Conservation (phyloP, 2,888 invertebrate genomes). For the Pseudococcus jackbeardsleyi region DNA sequence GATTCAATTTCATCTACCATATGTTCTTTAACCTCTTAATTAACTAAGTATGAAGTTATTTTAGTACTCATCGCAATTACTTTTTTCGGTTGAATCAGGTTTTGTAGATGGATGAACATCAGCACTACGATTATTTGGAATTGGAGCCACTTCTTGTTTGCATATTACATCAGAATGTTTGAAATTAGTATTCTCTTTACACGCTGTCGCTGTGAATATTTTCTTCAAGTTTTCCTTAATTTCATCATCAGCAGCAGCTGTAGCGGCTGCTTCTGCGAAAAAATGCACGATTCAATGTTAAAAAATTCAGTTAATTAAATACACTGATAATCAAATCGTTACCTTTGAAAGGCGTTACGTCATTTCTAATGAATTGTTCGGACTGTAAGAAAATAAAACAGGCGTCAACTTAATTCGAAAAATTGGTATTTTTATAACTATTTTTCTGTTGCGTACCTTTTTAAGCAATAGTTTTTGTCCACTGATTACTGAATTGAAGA, state of each 20-base stretch:
- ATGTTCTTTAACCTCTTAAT: conserved; percentile 3
- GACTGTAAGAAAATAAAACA: neutral
- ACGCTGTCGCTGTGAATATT: neutral
- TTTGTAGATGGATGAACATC: neutral
- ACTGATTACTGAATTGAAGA: neutral
- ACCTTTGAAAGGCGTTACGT: neutral
- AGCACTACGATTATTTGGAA: neutral
- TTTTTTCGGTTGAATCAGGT: neutral
- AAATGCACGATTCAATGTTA: neutral
- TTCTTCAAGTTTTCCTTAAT: neutral
- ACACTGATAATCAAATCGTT: neutral
- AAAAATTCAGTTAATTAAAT: neutral
- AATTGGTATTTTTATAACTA: neutral
- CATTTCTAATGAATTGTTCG: neutral
- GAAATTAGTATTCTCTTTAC: neutral
- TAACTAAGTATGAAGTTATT: neutral
- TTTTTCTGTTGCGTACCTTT: neutral
- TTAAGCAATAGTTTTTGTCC: conserved; percentile 11
- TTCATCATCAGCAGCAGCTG: neutral
- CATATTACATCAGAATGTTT: neutral
- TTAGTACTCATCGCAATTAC: neutral
- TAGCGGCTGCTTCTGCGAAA: neutral
- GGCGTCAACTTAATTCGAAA: neutral
- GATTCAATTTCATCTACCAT: neutral
- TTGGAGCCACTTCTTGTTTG: neutral